Evolutionary conservation across 2,113 vertebrate species (phyloP).

Genomic region (Phoenicopterus ruber): DNA sequence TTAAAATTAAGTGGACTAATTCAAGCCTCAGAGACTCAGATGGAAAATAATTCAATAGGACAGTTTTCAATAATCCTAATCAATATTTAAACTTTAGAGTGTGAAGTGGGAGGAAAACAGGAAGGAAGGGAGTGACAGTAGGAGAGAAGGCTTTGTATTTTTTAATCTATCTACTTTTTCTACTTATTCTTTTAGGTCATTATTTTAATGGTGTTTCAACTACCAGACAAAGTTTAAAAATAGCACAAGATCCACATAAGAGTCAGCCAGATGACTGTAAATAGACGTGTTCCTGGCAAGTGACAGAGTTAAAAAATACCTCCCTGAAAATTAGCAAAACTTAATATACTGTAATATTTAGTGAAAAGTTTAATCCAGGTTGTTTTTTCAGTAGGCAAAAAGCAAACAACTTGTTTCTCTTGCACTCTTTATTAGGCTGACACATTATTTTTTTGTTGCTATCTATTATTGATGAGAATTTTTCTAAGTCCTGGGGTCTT

Average conservation of each 20-base stretch:
- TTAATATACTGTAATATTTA: neutral
- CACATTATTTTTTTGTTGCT: neutral
- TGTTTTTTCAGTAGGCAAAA: neutral
- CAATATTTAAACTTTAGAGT: neutral
- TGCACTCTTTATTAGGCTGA: neutral
- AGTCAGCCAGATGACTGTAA: neutral
- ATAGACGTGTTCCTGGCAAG: neutral
- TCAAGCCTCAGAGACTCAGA: neutral
- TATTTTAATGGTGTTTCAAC: neutral
- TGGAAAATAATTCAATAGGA: neutral
- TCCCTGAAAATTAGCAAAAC: neutral
- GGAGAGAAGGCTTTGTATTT: neutral
- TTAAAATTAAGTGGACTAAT: neutral
- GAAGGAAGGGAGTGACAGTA: neutral
- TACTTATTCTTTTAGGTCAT: neutral
- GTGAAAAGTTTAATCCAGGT: neutral
- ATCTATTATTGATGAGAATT: constrained; percentile 15
- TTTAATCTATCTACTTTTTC: neutral
- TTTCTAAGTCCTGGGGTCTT: neutral
- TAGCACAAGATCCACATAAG: fast-evolving
- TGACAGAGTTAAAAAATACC: neutral
- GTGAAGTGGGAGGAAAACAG: neutral
- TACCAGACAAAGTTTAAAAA: neutral
- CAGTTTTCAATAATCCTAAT: neutral
- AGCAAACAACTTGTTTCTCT: neutral